Evolutionary conservation across 2,888 invertebrate genomes (phyloP), one percentile per base, ranked within the genome.

Genomic region (Selenia dentaria): DNA sequence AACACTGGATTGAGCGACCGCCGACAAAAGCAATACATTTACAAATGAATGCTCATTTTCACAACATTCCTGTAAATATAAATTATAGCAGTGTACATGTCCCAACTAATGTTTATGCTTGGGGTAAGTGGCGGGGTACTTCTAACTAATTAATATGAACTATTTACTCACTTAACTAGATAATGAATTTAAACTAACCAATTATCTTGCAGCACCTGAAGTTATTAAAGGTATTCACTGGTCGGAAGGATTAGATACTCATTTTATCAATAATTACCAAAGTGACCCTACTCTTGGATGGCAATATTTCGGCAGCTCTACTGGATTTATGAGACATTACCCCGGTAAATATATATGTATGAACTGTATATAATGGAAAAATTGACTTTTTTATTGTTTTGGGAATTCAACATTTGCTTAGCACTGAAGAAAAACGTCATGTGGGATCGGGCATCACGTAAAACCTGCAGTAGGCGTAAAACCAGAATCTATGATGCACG

Each of bases 271-370:
- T 70, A 98, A 98, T 83, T 96, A 95, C 73, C 94, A 95, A 74
- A 93, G 93, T 47, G 97, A 98, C 81, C 96, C 96, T 9, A 95
- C 96, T 2, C 91, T 98, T 27, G 96, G 97, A 2, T 99, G 99
- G 98, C 99, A 99, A 89, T 99, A 98, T 82, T 99, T 99, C 83
- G 99, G 99, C 55, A 98, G 98, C 79, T 95, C 98, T 22, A 96
- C 97, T 10, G 99, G 99, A 26, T 99, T 99, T 80, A 97, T 99
- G 94, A 93, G 99, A 64, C 97, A 98, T 78, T 99, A 96, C 89
- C 99, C 99, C 65, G 96, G 96, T 96, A 90, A 73, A 32, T 54
- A 40, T 10, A 8, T 18, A 25, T 4, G 6, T 38, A 37, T n/a
- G n/a, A n/a, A n/a, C n/a, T n/a, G n/a, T n/a, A n/a, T n/a, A n/a